Evolutionary conservation across 1,140 invertebrate genomes (phyloP).

Genomic region (Eriocheir sinensis): DNA sequence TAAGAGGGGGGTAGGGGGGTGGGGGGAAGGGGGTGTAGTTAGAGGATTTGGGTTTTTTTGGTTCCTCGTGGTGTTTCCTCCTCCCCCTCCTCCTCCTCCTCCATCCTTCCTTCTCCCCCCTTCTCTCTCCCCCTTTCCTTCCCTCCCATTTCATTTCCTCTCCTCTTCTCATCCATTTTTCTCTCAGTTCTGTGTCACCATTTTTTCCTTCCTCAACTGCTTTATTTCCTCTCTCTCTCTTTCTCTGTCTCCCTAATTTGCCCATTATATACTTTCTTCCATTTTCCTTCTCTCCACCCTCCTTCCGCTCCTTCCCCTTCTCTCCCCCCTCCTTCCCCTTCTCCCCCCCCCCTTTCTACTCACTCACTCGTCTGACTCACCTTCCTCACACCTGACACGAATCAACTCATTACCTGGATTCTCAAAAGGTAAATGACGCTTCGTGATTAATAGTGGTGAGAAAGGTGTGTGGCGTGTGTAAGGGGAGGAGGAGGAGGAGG

Average conservation of each 20-base stretch:
- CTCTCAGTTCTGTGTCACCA: neutral
- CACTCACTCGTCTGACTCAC: neutral
- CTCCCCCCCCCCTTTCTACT: neutral
- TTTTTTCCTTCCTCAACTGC: neutral
- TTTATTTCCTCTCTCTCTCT: constrained; percentile 40
- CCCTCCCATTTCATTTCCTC: neutral
- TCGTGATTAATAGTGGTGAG: neutral
- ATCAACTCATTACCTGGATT: neutral
- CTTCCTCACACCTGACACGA: neutral
- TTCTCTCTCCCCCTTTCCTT: constrained; percentile 52
- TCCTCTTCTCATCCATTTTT: neutral
- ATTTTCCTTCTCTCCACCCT: neutral
- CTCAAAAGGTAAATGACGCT: neutral
- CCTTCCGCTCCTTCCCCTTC: neutral
- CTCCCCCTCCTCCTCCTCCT: neutral
- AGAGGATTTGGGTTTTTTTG: neutral
- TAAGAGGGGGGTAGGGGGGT: neutral
- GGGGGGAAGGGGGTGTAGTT: neutral
- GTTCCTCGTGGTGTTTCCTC: neutral
- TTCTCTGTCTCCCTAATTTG: neutral
- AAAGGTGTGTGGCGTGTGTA: neutral
- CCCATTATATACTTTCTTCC: neutral
- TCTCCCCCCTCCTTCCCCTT: neutral
- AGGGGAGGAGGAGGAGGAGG: neutral
- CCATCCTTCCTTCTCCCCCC: constrained; percentile 18